Percentiles rank a stretch among this genome's conserved stretches.
Conservation (phyloP, 2,797 vertebrate genomes). For the Pseudochaenichthys georgianus region DNA sequence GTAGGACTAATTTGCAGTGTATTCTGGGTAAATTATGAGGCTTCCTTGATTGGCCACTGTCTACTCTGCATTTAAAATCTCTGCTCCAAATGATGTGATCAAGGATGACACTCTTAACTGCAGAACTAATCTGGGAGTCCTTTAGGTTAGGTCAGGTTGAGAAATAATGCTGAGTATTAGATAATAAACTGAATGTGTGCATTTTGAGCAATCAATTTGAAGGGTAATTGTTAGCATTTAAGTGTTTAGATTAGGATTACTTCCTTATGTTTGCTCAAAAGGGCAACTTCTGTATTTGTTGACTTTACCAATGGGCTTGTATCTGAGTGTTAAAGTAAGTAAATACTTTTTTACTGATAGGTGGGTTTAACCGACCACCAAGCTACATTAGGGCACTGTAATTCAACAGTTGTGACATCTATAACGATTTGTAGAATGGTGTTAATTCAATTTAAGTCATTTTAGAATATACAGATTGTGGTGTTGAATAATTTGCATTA, state of each 20-base stretch:
- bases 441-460: background rate
- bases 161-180: background rate
- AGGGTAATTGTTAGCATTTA: background rate
- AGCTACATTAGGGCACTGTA: background rate
- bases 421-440: background rate
- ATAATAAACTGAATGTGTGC: background rate
- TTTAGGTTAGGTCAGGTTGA: background rate
- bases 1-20: background rate
- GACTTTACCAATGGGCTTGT: background rate
- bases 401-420: background rate
- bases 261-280: background rate
- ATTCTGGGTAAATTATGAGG: conserved; percentile 21
- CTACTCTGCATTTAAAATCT: background rate
- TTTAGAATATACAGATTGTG: background rate
- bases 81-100: accelerated
- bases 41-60: conserved; percentile 1
- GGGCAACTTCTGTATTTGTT: background rate
- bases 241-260: background rate
- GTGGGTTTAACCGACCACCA: background rate
- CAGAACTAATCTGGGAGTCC: background rate
- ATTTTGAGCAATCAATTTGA: background rate
- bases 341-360: background rate
- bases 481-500: too few species aligned
- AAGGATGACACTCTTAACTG: background rate
- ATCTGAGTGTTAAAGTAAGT: background rate